A percentile compares a stretch with the other conserved stretches of the same genome.
These are phyloP conservation scores for Turritopsis rubra DNA, from an alignment of 30 jellyfish, hydroid and myxozoan genomes.

Conservation along the genomic window DNA sequence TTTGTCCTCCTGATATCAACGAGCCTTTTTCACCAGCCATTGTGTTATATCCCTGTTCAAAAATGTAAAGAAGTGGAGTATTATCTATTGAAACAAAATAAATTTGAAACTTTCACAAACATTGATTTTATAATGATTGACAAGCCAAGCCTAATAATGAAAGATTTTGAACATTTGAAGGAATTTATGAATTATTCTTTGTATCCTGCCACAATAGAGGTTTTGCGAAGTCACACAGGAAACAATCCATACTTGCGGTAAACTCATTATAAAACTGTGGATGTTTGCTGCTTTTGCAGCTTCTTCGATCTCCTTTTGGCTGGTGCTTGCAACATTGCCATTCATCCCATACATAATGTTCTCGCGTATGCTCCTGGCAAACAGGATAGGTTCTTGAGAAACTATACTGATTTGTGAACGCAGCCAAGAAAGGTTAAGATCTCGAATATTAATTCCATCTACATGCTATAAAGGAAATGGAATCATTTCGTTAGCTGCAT, in stretches of 20 bases:
- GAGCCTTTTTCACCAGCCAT: constrained; percentile 39
- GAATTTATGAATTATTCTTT: too few species aligned
- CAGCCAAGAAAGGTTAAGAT: constrained; percentile 50
- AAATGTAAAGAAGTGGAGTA: background rate
- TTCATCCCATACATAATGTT: constrained; percentile 70
- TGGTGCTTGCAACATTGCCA: constrained; percentile 19
- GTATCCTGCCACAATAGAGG: too few species aligned
- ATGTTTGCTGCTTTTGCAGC: constrained; percentile 79
- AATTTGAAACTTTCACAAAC: background rate
- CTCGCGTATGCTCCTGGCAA: constrained; percentile 73
- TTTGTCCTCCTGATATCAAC: constrained; percentile 42
- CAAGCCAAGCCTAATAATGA: too few species aligned
- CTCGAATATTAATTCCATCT: constrained; percentile 48
- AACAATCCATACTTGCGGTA: constrained; percentile 53
- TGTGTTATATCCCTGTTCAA: constrained; percentile 28
- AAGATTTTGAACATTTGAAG: too few species aligned
- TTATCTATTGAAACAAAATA: background rate
- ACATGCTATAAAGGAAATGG: constrained; percentile 14
- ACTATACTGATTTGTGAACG: constrained; percentile 91
- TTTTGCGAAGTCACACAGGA: background rate
- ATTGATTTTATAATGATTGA: too few species aligned
- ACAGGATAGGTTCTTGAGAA: constrained; percentile 93
- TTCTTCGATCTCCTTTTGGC: constrained; percentile 54
- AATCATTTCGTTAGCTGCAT: background rate
- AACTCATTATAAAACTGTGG: constrained; percentile 59